phyloP scores from a whole-genome alignment of 2,888 invertebrate species.

The Erynnis tages region DNA sequence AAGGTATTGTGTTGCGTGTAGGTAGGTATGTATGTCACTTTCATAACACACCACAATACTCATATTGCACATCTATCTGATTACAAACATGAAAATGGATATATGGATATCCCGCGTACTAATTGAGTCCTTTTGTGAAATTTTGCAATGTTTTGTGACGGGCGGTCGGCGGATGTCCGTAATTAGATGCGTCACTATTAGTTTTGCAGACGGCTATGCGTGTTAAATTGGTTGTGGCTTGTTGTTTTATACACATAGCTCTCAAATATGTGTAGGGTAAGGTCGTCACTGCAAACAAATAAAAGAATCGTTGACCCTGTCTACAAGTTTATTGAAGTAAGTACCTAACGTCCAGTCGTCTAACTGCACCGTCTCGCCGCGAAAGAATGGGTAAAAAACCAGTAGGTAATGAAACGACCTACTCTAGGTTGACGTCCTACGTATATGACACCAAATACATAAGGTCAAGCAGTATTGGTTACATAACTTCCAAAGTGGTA shows the following conservation, averaged over 20 bases:
- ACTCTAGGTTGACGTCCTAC: too few relatives aligned
- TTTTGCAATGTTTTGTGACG: constrained; percentile 46
- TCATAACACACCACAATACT: constrained; percentile 21
- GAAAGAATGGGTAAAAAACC: too few relatives aligned
- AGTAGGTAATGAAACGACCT: too few relatives aligned
- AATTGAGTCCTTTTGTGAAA: constrained; percentile 56
- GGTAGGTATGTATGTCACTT: constrained; percentile 11
- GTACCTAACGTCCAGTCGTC: too few relatives aligned
- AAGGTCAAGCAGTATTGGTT: too few relatives aligned
- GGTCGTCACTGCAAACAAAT: too few relatives aligned
- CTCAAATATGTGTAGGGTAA: constrained; percentile 1
- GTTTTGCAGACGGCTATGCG: constrained; percentile 40
- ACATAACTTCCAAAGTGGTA: too few relatives aligned
- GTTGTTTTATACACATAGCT: constrained; percentile 4
- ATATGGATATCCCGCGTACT: constrained; percentile 40
- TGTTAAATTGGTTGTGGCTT: constrained; percentile 19
- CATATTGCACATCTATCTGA: constrained; percentile 23
- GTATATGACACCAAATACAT: too few relatives aligned
- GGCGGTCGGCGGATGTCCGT: constrained; percentile 61
- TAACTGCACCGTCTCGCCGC: too few relatives aligned
- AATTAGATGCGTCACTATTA: constrained; percentile 48
- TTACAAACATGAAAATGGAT: constrained; percentile 24
- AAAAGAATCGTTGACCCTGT: too few relatives aligned
- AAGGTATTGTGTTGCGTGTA: constrained; percentile 12
- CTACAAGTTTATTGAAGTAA: not conserved